Evolutionary conservation across 2,113 vertebrate species (phyloP).

Genomic region (Eleginops maclovinus): DNA sequence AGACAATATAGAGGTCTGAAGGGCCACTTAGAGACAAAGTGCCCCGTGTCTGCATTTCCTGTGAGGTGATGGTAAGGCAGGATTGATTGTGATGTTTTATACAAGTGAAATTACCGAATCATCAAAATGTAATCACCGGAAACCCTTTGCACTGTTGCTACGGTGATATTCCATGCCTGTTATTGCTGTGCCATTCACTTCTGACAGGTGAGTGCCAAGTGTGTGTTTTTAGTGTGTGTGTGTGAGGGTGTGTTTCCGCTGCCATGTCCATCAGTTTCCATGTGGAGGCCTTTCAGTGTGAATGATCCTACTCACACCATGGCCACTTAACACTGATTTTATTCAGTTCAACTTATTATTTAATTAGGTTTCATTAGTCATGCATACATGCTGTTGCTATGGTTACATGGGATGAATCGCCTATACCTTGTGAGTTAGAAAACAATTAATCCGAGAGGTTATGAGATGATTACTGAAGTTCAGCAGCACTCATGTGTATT

Average conservation of each 20-base stretch:
- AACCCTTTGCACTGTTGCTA: slow-evolving; percentile 50
- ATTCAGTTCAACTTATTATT: neutral
- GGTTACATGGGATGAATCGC: slow-evolving; percentile 1
- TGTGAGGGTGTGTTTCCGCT: neutral
- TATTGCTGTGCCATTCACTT: slow-evolving; percentile 16
- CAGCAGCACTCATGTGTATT: neutral
- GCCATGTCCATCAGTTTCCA: neutral
- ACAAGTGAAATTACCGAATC: slow-evolving; percentile 7
- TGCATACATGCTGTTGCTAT: neutral
- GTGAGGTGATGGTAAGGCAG: neutral
- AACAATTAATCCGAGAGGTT: neutral
- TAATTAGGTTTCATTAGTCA: slow-evolving; percentile 10
- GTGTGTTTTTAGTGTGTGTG: slow-evolving; percentile 1
- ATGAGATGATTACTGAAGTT: neutral
- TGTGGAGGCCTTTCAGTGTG: neutral
- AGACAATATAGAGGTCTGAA: slow-evolving; percentile 11
- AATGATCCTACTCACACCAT: neutral
- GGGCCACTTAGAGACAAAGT: slow-evolving; percentile 29
- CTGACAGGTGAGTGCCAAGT: slow-evolving; percentile 22
- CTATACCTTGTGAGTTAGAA: neutral
- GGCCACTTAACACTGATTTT: neutral
- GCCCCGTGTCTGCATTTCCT: neutral
- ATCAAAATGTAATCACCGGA: slow-evolving; percentile 33
- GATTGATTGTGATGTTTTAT: neutral
- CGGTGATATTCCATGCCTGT: slow-evolving; percentile 23